Evolutionary conservation across 2,888 invertebrate genomes (phyloP), one percentile per base, ranked within the genome.

Genomic region (Venusia cambrica): DNA sequence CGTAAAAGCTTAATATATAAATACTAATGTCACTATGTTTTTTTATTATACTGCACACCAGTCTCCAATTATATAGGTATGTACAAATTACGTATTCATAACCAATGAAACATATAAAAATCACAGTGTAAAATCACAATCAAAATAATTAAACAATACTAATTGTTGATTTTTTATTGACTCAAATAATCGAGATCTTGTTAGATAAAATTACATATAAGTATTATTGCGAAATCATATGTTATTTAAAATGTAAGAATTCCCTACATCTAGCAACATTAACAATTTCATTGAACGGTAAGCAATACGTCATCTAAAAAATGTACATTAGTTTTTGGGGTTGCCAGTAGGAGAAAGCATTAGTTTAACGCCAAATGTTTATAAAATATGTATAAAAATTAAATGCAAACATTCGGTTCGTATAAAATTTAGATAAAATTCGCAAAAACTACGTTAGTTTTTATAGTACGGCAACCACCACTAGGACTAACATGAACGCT

Each of bases 281-380:
- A 81, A 83, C 79, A 81, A 76, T 74, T 67, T 56, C 51, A 64
- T 73, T 57, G 69, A 81, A 80, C 77, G 69, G 55, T 79, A 81
- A 81, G 81, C 81, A 83, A 83, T 73, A 81, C 57, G 70, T 62
- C 63, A 69, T 66, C 67, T 76, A 79, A 76, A 39, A 63, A 75
- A 64, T 57, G 45, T 44, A 54, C 54, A 59, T 48, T 49, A 52
- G 54, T 60, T 35, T 53, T 57, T 54, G 55, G 68, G 69, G 73
- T 62, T 77, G 74, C 76, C 77, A 70, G 61, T 54, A 54, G 49
- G 62, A 62, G 64, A 34, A 71, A 71, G 70, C 68, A 62, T 58
- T 48, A 48, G 51, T 60, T 50, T 70, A 15, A 43, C 47, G 47
- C 47, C 42, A 45, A 47, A 35, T 46, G 38, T 47, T 47, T 41